These are phyloP conservation scores for Sphyrna mokarran DNA, from an alignment of 2,113 vertebrate species.

Conservation along the genomic window DNA sequence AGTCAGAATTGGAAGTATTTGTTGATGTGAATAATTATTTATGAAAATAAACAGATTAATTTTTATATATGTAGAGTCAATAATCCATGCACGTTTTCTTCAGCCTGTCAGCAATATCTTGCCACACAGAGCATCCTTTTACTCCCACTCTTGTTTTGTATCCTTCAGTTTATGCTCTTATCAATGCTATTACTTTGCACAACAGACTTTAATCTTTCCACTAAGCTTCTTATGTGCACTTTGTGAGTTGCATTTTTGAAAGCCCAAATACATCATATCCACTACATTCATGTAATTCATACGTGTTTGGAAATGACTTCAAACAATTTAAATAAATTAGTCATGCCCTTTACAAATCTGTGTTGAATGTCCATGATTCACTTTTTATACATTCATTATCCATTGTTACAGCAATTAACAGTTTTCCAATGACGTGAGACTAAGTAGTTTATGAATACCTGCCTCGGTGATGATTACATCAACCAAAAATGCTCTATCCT, in stretches of 20 bases:
- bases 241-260: not conserved
- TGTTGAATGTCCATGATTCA: conserved; percentile 17
- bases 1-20: no score
- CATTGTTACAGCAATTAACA: not conserved
- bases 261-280: not conserved
- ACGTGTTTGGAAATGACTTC: not conserved
- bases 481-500: not conserved
- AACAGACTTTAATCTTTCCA: not conserved
- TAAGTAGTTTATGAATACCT: not conserved
- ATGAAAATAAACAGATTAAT: not conserved
- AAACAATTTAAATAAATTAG: conserved; percentile 28
- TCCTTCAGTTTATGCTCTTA: not conserved
- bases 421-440: not conserved
- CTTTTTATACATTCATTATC: not conserved
- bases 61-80: not conserved
- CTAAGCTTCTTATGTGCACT: not conserved
- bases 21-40: not conserved
- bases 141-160: not conserved
- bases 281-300: not conserved
- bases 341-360: conserved; percentile 23
- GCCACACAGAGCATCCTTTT: not conserved
- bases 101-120: not conserved
- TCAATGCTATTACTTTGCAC: not conserved
- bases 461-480: not conserved
- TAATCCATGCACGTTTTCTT: not conserved